Evolutionary conservation across 2,113 vertebrate species (phyloP), one percentile per base, ranked within the genome.

Genomic region (Pomatorhinus ruficollis): DNA sequence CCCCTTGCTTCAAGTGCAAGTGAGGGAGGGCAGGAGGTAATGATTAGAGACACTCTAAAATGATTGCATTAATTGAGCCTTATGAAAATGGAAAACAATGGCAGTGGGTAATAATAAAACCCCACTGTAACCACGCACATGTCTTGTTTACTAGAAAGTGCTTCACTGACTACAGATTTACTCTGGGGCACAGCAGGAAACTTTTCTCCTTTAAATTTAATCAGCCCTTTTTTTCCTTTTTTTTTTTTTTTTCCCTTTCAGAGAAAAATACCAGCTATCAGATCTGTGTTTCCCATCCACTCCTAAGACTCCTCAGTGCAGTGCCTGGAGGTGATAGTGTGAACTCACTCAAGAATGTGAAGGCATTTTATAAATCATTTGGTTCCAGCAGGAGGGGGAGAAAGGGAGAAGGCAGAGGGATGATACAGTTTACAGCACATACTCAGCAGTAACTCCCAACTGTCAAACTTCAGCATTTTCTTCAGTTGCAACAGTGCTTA

Each of bases 281-380:
- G 83, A 93, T 81, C 49, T 65, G 68, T 47, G 89, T 53, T 96
- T 95, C 95, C 89, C 59, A 87, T 95, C 86, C 92, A 87, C 78
- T 95, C 92, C 95, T 96, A 87, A 93, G 89, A 87, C 91, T 97
- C 92, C 90, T 97, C 54, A 76, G 30, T 42, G 50, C 93, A 91
- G 95, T 96, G 96, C 93, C 94, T 93, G 87, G 92, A 97, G 96
- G 94, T 96, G 93, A 96, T 91, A 83, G 95, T 94, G 95, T 96
- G 93, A 92, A 95, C 94, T 96, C 87, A 74, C 95, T 98, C 96
- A 96, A 96, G 94, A 97, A 97, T 94, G 95, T 74, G 83, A 95
- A 95, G 79, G 87, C 75, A 95, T 96, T 97, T 95, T 97, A 96
- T 97, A 96, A 96, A 97, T 97, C 93, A 97, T 63, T 93, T 85